Evolutionary conservation across 1,140 invertebrate genomes (phyloP).

Genomic region (Neodiprion lecontei): DNA sequence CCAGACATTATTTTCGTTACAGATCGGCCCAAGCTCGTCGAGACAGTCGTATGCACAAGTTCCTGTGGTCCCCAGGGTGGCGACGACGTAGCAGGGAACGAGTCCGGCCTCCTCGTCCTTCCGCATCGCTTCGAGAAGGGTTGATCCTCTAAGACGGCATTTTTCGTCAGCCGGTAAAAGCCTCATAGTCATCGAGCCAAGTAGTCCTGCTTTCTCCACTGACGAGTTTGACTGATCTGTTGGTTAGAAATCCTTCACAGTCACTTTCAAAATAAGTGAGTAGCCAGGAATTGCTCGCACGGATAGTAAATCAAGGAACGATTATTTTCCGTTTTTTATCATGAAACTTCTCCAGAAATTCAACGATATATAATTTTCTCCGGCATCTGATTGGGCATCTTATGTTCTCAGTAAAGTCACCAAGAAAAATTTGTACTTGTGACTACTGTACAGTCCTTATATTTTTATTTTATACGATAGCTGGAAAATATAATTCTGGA

Average conservation of each 20-base stretch:
- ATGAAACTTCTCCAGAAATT: too few species aligned
- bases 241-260: neutral
- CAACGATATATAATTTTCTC: too few species aligned
- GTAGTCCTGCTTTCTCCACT: conserved; percentile 81
- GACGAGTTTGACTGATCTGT: conserved; percentile 84
- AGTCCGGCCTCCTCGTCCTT: conserved; percentile 73
- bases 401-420: too few species aligned
- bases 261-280: too few species aligned
- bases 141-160: conserved; percentile 73
- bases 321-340: too few species aligned
- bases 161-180: conserved; percentile 75
- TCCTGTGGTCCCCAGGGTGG: conserved; percentile 71
- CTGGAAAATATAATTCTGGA: too few species aligned
- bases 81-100: conserved; percentile 69
- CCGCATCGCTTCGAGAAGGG: conserved; percentile 73
- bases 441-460: too few species aligned
- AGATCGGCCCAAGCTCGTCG: conserved; percentile 66
- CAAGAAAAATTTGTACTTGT: too few species aligned
- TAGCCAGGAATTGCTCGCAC: too few species aligned
- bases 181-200: conserved; percentile 81
- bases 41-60: conserved; percentile 72
- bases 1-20: conserved; percentile 61
- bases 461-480: too few species aligned
- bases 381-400: too few species aligned
- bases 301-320: too few species aligned